Conservation (phyloP, 2,113 vertebrate species). For the Hiodon alosoides region DNA sequence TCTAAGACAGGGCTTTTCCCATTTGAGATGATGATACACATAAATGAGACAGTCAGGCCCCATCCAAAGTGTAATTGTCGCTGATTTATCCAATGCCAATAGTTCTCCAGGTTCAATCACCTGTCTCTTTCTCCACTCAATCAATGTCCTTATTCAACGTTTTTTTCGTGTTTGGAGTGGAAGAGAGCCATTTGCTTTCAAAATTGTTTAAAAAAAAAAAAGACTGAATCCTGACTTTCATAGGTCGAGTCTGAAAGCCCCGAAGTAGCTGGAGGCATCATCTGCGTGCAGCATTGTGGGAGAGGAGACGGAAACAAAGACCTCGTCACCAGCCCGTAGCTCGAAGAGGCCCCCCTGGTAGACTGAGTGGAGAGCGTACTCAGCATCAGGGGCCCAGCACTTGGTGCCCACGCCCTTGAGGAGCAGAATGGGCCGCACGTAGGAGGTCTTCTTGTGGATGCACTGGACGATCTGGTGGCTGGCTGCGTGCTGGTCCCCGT, state of each 20-base stretch:
- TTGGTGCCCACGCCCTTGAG: slow-evolving; percentile 68
- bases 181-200: neutral
- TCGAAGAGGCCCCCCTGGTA: slow-evolving; percentile 67
- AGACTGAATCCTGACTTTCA: slow-evolving; percentile 31
- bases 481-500: neutral
- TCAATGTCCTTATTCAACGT: neutral
- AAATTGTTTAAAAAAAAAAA: neutral
- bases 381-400: slow-evolving; percentile 54
- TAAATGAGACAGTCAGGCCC: neutral
- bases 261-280: slow-evolving; percentile 57
- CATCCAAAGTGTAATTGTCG: too few relatives aligned
- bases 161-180: neutral
- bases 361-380: slow-evolving; percentile 61
- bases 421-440: slow-evolving; percentile 57
- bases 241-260: slow-evolving; percentile 58
- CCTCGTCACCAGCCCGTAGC: slow-evolving; percentile 53
- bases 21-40: neutral
- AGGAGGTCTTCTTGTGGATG: slow-evolving; percentile 58
- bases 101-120: neutral
- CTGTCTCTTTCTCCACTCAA: slow-evolving; percentile 3
- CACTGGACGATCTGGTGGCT: slow-evolving; percentile 61
- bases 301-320: slow-evolving; percentile 66
- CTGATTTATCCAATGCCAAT: too few relatives aligned
- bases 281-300: slow-evolving; percentile 49
- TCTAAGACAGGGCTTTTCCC: neutral